Evolutionary conservation across 2,113 vertebrate species (phyloP).

Genomic region (Rhinoderma darwinii): DNA sequence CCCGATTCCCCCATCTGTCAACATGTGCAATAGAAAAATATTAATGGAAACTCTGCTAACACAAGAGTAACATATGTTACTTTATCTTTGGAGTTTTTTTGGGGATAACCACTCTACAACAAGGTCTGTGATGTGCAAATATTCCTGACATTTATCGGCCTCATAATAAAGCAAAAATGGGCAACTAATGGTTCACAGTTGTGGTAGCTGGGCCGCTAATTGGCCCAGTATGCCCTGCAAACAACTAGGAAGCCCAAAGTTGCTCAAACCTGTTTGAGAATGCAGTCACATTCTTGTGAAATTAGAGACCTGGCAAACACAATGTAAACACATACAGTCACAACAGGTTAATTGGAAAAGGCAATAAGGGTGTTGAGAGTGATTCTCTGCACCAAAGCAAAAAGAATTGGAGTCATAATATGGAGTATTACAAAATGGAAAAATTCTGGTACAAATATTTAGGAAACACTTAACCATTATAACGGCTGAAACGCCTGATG

Average conservation of each 20-base stretch:
- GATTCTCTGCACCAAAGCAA: not conserved
- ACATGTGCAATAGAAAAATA: not conserved
- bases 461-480: not conserved
- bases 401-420: not conserved
- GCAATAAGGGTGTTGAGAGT: not conserved
- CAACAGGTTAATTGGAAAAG: not conserved
- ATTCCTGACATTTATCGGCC: not conserved
- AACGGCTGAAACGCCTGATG: not conserved
- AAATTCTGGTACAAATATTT: not conserved
- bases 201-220: too few relatives aligned
- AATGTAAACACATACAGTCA: not conserved
- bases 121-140: conserved; percentile 20
- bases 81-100: conserved; percentile 46
- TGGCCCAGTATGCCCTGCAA: not conserved
- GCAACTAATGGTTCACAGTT: not conserved
- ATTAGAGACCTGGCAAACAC: not conserved
- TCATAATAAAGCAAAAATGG: not conserved
- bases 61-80: not conserved
- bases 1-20: not conserved
- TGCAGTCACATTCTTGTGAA: not conserved
- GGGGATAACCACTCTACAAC: conserved; percentile 26
- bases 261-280: not conserved
- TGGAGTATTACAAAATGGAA: not conserved
- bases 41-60: conserved; percentile 2
- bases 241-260: not conserved